phyloP scores from a whole-genome alignment of 2,113 vertebrate species.

The Zosterops borbonicus region DNA sequence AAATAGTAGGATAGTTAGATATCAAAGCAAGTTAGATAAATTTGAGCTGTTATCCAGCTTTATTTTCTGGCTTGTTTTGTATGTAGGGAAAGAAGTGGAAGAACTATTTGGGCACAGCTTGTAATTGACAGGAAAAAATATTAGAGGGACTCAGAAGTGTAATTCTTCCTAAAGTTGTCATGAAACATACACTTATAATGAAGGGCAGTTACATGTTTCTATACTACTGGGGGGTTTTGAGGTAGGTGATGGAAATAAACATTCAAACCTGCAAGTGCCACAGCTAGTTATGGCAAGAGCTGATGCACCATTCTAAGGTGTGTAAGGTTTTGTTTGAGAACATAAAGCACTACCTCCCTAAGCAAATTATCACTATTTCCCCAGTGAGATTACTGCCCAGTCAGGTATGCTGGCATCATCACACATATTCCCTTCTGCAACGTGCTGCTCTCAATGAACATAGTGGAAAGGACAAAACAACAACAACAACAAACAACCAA shows the following conservation, averaged over 20 bases:
- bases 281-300: background rate
- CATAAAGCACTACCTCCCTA: background rate
- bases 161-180: background rate
- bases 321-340: background rate
- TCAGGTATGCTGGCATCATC: background rate
- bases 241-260: background rate
- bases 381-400: background rate
- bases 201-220: background rate
- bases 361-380: background rate
- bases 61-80: background rate
- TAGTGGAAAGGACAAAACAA: background rate
- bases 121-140: background rate
- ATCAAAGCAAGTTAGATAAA: background rate
- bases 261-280: background rate
- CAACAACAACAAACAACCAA: too few species aligned
- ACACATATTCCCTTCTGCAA: background rate
- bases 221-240: accelerated
- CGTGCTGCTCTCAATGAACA: background rate
- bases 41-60: background rate
- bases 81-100: background rate
- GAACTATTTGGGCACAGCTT: background rate
- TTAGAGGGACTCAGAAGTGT: background rate
- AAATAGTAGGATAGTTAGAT: background rate
- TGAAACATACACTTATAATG: background rate
- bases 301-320: background rate